phyloP scores from a whole-genome alignment of 35 echinoderm and acorn worm genomes.

The Nesometra sesokonis region DNA sequence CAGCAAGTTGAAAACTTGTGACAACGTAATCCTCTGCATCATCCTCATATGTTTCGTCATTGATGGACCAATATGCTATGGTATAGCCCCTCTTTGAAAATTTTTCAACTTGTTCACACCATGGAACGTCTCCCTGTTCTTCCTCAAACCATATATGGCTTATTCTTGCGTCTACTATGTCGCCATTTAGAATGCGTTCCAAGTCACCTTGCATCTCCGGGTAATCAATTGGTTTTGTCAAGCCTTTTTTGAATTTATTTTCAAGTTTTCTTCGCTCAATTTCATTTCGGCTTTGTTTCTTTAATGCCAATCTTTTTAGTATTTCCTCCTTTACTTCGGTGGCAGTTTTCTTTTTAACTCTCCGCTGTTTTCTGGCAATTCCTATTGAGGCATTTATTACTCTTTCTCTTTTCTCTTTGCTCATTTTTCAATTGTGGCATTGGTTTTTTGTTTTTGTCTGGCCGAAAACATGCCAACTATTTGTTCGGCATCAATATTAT shows the following conservation, averaged over 20 bases:
- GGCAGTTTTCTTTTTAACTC: not conserved
- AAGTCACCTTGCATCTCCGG: not conserved
- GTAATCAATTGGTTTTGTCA: not conserved
- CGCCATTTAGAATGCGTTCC: not conserved
- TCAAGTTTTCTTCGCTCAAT: conserved; percentile 2
- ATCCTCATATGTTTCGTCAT: no score
- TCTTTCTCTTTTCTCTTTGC: not conserved
- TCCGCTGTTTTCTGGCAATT: not conserved
- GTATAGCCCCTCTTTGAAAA: conserved; percentile 6
- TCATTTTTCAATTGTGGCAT: conserved; percentile 14
- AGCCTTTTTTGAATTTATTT: not conserved
- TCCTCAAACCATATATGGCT: conserved; percentile 14
- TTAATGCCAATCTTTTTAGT: not conserved
- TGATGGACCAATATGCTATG: not conserved
- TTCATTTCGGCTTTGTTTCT: not conserved
- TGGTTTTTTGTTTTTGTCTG: not conserved
- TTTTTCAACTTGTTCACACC: conserved; percentile 1
- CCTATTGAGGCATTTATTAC: not conserved
- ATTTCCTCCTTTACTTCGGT: conserved; percentile 16
- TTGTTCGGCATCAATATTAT: conserved; percentile 24
- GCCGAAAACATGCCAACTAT: conserved; percentile 41
- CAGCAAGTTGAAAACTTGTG: no score
- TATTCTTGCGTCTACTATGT: not conserved
- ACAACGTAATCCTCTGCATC: no score
- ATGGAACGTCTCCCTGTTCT: not conserved